Percentiles rank a stretch among this genome's conserved stretches.
Evolutionary conservation across 1,140 invertebrate species (phyloP).

Genomic region (Camponotus floridanus): DNA sequence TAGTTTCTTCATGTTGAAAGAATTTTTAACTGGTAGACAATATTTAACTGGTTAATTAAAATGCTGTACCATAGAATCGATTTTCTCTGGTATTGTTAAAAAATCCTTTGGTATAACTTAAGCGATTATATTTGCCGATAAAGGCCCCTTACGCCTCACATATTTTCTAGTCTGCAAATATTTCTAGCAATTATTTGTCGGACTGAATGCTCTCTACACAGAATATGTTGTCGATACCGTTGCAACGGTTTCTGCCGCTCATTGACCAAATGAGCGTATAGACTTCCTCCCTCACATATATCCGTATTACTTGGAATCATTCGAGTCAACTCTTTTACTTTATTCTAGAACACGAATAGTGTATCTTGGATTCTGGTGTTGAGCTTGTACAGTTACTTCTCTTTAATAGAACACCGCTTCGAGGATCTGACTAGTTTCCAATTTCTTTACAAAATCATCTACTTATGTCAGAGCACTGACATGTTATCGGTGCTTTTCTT

Average conservation of each 20-base stretch:
- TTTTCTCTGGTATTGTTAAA: slow-evolving; percentile 1
- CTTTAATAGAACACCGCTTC: slow-evolving; percentile 7
- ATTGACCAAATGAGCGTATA: too few species aligned
- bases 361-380: neutral
- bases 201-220: too few species aligned
- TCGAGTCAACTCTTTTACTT: slow-evolving; percentile 11
- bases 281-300: too few species aligned
- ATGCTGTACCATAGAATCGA: slow-evolving; percentile 17
- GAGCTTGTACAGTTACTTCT: slow-evolving; percentile 13
- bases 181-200: too few species aligned
- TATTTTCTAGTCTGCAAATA: too few species aligned
- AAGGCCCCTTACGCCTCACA: neutral
- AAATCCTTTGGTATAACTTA: slow-evolving; percentile 16
- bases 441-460: slow-evolving; percentile 61
- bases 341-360: neutral
- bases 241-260: too few species aligned
- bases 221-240: too few species aligned
- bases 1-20: neutral
- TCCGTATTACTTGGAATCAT: neutral
- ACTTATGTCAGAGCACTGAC: slow-evolving; percentile 73
- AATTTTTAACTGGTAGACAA: slow-evolving; percentile 6
- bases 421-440: slow-evolving; percentile 47
- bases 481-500: slow-evolving; percentile 59
- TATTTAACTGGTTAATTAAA: slow-evolving; percentile 35
- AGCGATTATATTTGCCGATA: slow-evolving; percentile 7